Conservation (phyloP, 2,888 invertebrate species). For the Scaptomyza polygonia region DNA sequence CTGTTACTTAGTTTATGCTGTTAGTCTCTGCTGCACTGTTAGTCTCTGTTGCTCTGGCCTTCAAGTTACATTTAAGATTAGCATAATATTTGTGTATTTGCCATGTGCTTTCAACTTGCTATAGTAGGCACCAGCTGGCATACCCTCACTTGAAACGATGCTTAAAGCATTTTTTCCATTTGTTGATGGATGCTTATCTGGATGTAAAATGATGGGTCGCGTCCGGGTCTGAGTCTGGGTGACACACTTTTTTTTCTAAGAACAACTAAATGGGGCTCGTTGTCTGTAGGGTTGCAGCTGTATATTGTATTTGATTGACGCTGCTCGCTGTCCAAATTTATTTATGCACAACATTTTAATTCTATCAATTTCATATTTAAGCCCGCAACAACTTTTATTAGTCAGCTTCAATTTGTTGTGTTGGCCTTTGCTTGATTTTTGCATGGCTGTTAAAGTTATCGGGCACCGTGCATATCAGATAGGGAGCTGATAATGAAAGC, state of each 20-base stretch:
- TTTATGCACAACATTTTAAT: slow-evolving; percentile 57
- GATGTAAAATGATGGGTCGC: slow-evolving; percentile 40
- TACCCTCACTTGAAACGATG: slow-evolving; percentile 17
- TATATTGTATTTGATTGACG: slow-evolving; percentile 51
- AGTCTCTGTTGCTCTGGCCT: neutral
- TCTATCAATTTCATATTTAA: slow-evolving; percentile 13
- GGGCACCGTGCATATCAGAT: slow-evolving; percentile 2
- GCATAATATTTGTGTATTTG: neutral
- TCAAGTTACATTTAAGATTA: slow-evolving; percentile 1
- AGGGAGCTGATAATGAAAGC: slow-evolving; percentile 28
- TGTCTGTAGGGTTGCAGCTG: neutral
- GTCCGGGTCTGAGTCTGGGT: slow-evolving; percentile 38
- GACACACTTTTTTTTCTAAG: slow-evolving; percentile 62
- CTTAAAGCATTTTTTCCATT: slow-evolving; percentile 23
- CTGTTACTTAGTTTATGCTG: neutral
- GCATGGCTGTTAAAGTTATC: neutral
- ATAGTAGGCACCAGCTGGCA: slow-evolving; percentile 6
- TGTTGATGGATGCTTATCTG: slow-evolving; percentile 55
- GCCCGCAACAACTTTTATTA: slow-evolving; percentile 22
- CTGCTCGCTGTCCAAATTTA: slow-evolving; percentile 56
- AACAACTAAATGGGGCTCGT: neutral
- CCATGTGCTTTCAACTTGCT: slow-evolving; percentile 2
- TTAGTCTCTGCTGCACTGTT: neutral
- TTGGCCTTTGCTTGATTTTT: slow-evolving; percentile 7
- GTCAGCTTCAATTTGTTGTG: slow-evolving; percentile 53